Evolutionary conservation across 2,113 vertebrate genomes (phyloP).

Genomic region (Mus musculus): DNA sequence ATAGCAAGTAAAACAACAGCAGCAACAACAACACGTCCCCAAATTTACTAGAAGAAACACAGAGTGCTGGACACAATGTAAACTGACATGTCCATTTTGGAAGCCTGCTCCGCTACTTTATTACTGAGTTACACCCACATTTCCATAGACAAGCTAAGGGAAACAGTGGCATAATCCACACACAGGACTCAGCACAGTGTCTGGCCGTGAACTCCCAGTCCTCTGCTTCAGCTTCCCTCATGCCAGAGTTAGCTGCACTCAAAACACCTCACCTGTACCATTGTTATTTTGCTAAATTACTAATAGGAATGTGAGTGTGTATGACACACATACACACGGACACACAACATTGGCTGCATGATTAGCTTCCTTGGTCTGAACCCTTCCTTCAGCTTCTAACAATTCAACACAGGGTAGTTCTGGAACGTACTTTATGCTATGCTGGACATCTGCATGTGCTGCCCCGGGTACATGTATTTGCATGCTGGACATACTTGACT

Average conservation of each 20-base stretch:
- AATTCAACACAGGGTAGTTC: not conserved
- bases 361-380: not conserved
- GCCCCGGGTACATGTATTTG: no score
- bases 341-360: not conserved
- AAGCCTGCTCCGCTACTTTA: not conserved
- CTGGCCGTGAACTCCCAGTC: not conserved
- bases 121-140: not conserved
- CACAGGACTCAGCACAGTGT: not conserved
- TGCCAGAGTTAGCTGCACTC: not conserved
- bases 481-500: not conserved
- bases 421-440: not conserved
- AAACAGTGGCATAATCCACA: not conserved
- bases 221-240: not conserved
- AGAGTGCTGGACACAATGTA: no score
- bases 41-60: not conserved
- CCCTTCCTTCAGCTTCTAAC: not conserved
- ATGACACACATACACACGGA: not conserved
- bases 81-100: not conserved
- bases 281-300: not conserved
- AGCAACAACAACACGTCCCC: rapidly evolving
- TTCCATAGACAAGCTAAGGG: not conserved
- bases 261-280: not conserved
- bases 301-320: not conserved
- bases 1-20: not conserved
- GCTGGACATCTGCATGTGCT: no score